Conservation (phyloP, 30 jellyfish, hydroid and myxozoan species). For the Turritopsis dohrnii region DNA sequence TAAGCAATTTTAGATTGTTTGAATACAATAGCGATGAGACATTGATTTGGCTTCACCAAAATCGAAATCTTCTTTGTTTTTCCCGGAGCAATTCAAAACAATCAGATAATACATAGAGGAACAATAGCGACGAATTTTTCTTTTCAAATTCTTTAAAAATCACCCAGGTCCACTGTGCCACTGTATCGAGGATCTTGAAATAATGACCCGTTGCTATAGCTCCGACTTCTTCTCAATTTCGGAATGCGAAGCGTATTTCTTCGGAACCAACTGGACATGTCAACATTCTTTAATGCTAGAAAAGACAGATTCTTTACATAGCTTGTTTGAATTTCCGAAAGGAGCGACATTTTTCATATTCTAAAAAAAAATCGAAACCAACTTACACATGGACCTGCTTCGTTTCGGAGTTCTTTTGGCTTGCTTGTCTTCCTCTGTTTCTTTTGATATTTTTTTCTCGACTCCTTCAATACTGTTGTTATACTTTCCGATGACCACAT, state of each 20-base stretch:
- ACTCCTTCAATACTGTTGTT: background rate
- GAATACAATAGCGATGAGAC: no score
- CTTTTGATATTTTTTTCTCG: background rate
- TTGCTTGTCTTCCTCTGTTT: slow-evolving; percentile 1
- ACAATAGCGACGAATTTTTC: no score
- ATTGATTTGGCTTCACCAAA: no score
- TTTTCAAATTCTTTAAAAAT: no score
- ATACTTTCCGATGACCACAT: slow-evolving; percentile 10
- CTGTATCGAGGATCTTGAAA: background rate
- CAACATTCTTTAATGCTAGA: slow-evolving; percentile 27
- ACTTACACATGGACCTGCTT: slow-evolving; percentile 6
- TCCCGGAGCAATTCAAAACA: no score
- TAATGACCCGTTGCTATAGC: background rate
- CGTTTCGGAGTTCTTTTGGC: background rate
- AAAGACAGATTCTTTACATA: background rate
- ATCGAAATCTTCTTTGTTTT: no score
- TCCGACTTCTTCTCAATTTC: background rate
- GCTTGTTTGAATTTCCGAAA: background rate
- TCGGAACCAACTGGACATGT: slow-evolving; percentile 28
- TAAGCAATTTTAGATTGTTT: no score
- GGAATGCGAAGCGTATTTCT: slow-evolving; percentile 23
- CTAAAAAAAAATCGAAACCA: no score
- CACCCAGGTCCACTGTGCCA: background rate
- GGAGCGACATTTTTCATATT: background rate
- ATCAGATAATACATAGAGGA: no score